phyloP scores from a whole-genome alignment of 2,113 vertebrate species.

The Pithys albifrons region DNA sequence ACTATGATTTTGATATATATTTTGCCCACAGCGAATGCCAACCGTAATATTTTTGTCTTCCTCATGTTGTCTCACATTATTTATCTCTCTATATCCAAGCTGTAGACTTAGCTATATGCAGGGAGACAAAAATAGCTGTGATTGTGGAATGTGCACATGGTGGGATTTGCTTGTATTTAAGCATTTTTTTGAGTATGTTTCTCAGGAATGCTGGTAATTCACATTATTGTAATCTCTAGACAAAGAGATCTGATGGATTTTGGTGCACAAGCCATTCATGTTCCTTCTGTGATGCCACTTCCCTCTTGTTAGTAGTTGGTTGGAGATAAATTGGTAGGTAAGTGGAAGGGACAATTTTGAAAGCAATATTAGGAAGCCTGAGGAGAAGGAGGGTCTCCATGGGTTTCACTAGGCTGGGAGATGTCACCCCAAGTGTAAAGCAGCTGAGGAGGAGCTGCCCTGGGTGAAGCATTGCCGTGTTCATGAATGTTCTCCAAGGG shows the following conservation, averaged over 20 bases:
- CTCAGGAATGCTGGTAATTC: background rate
- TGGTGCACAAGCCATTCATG: background rate
- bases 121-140: background rate
- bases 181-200: background rate
- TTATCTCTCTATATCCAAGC: background rate
- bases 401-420: background rate
- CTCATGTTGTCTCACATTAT: constrained; percentile 14
- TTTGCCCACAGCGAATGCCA: constrained; percentile 15
- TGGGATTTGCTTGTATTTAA: background rate
- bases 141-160: background rate
- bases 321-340: background rate
- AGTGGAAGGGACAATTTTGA: background rate
- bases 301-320: background rate
- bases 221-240: background rate
- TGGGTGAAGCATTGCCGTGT: background rate
- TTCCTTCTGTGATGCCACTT: background rate
- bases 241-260: background rate
- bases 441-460: background rate
- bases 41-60: constrained; percentile 6
- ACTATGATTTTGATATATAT: background rate
- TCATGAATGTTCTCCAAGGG: background rate
- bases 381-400: background rate
- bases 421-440: background rate
- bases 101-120: background rate
- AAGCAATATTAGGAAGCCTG: background rate